Evolutionary conservation across 2,797 vertebrate genomes (phyloP), one percentile per base, ranked within the genome.

Genomic region (Anguilla anguilla): DNA sequence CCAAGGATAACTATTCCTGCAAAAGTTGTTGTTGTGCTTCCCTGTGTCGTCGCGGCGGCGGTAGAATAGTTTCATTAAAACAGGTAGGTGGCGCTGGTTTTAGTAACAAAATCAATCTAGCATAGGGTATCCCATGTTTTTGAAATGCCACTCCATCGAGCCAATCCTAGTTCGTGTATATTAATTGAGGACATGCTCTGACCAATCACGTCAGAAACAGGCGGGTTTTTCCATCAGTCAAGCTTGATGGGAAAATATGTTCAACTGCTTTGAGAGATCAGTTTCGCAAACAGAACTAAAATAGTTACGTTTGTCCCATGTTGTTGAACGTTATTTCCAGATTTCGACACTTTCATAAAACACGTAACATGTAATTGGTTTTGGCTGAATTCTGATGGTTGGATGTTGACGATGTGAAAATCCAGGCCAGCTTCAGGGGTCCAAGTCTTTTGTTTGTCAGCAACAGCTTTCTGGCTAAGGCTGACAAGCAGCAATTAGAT

Each of bases 31-130:
- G 87, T 92, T 92, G 92, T 72, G 87, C 91, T 61, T 83, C 74
- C 87, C 85, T 0, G 81, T 85, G 88, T 94, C 93, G 92, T 95
- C 92, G 94, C 90, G 93, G 93, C 94, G 90, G 96, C 95, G 92
- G 91, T 93, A 91, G 93, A 95, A 91, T 88, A 86, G 85, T 89
- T 88, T 88, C 90, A 89, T 64, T 91, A 85, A 89, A 86, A 95
- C 93, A 95, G 96, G 96, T 97, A 90, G 89, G 95, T 93, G 31
- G 87, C 72, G 79, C 91, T 89, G 88, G 35, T 64, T 43, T 84
- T 49, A 35, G 85, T 88, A 67, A 49, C 72, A 64, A 67, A 51
- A 19, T 87, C 72, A 86, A 90, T 86, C 79, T 31, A 61, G 55
- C 35, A 86, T 69, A 81, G 82, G 83, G 84, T 61, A 61, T 82